These are phyloP conservation scores for Hoplostethus atlanticus DNA, from an alignment of 2,797 vertebrate genomes.

Conservation along the genomic window DNA sequence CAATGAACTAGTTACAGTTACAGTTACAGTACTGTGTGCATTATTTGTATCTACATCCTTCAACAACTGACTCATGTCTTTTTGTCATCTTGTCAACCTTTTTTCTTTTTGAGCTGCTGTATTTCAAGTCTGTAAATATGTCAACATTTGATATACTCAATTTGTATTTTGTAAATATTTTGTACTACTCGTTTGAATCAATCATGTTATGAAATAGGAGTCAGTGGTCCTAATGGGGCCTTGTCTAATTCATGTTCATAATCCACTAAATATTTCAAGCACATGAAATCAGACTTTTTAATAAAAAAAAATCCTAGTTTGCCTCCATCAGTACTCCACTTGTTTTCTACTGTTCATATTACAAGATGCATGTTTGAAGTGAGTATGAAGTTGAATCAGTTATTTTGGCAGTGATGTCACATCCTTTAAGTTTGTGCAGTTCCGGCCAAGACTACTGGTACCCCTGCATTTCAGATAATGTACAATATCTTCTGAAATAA, in stretches of 20 bases:
- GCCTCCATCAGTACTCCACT: neutral
- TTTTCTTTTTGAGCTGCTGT: slow-evolving; percentile 59
- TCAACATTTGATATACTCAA: slow-evolving; percentile 77
- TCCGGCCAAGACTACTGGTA: too few relatives aligned
- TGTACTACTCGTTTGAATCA: slow-evolving; percentile 74
- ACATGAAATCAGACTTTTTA: slow-evolving; percentile 63
- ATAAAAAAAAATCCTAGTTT: slow-evolving; percentile 62
- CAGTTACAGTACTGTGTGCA: slow-evolving; percentile 23
- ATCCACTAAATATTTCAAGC: slow-evolving; percentile 59
- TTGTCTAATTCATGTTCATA: slow-evolving; percentile 54
- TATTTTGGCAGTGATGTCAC: too few relatives aligned
- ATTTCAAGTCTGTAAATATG: slow-evolving; percentile 79
- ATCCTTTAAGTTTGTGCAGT: too few relatives aligned
- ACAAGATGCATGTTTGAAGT: neutral
- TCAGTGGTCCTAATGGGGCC: slow-evolving; percentile 51
- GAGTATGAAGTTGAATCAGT: too few relatives aligned
- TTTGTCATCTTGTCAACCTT: slow-evolving; percentile 29
- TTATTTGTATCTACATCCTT: slow-evolving; percentile 35
- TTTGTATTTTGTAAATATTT: slow-evolving; percentile 86
- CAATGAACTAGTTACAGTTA: slow-evolving; percentile 1
- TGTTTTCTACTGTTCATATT: neutral
- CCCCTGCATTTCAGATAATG: too few relatives aligned
- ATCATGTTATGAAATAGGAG: slow-evolving; percentile 55
- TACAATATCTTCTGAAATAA: too few relatives aligned
- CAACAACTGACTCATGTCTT: slow-evolving; percentile 31